These are phyloP conservation scores for Tragopan temminckii DNA, from an alignment of 2,797 vertebrate genomes.

Conservation along the genomic window DNA sequence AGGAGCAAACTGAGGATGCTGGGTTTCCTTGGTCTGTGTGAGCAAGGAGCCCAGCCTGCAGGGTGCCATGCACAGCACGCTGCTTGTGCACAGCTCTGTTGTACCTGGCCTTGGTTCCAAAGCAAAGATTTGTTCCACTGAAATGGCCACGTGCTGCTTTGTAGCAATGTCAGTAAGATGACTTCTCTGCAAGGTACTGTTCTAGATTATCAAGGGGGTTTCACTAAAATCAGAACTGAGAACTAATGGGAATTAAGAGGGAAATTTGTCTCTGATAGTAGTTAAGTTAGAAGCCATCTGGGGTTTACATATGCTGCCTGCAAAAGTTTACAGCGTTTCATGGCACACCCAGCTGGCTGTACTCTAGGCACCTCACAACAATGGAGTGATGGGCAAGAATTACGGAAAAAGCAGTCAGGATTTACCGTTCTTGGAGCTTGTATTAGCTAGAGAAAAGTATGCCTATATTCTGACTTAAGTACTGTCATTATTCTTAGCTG, in stretches of 20 bases:
- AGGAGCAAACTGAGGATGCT: background rate
- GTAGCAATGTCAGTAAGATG: background rate
- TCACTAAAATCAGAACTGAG: background rate
- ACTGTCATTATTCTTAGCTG: background rate
- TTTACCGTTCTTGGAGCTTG: background rate
- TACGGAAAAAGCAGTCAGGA: background rate
- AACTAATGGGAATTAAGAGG: background rate
- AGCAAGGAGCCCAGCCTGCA: background rate
- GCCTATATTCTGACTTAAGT: background rate
- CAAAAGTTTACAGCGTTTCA: background rate
- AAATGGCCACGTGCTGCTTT: background rate
- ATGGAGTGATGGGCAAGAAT: accelerated
- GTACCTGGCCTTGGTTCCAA: background rate
- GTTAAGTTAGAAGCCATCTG: background rate
- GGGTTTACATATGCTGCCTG: background rate
- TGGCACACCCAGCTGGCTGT: background rate
- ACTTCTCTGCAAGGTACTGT: background rate
- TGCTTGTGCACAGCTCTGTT: accelerated
- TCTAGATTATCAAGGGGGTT: background rate
- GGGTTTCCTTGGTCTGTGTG: background rate
- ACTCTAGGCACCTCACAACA: background rate
- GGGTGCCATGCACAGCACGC: accelerated
- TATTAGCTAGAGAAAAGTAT: background rate
- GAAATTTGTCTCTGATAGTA: background rate
- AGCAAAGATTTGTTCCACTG: background rate